A percentile compares a stretch with the other conserved stretches of the same genome.
phyloP scores from a whole-genome alignment of 2,113 vertebrate species.

The Urocolius indicus region DNA sequence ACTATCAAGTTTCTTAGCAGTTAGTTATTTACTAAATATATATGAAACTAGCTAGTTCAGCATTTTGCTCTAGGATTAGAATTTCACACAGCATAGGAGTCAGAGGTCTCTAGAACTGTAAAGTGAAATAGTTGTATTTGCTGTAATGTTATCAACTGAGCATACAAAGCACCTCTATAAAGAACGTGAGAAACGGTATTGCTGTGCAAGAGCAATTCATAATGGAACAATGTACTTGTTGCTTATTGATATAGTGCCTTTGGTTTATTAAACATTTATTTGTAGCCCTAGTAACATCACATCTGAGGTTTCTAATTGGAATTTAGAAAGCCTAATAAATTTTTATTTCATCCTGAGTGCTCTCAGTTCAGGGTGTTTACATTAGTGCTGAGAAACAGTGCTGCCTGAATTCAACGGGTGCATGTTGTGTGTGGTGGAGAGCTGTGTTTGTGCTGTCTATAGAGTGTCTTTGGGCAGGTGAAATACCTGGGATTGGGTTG shows the following conservation, averaged over 20 bases:
- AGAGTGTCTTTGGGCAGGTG: neutral
- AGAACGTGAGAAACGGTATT: neutral
- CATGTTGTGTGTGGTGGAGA: rapidly evolving
- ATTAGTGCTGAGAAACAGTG: neutral
- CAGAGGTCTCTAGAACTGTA: neutral
- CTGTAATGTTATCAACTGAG: neutral
- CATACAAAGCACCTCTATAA: neutral
- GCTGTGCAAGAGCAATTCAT: neutral
- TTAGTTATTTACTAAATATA: neutral
- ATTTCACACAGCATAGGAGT: neutral
- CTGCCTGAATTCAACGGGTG: neutral
- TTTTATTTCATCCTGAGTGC: conserved; percentile 20
- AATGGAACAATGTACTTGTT: conserved; percentile 6
- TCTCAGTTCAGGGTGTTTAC: neutral
- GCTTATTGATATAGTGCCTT: conserved; percentile 8
- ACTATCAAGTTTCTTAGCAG: neutral
- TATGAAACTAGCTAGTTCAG: neutral
- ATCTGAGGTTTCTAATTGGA: conserved; percentile 32
- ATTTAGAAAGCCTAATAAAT: conserved; percentile 51
- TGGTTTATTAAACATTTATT: conserved; percentile 37
- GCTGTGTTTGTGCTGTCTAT: rapidly evolving
- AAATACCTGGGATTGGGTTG: neutral
- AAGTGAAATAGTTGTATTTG: conserved; percentile 7
- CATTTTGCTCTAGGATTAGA: neutral
- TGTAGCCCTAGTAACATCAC: neutral